These are phyloP conservation scores for Heterochromis multidens DNA, from an alignment of 2,113 vertebrate genomes.

Conservation along the genomic window DNA sequence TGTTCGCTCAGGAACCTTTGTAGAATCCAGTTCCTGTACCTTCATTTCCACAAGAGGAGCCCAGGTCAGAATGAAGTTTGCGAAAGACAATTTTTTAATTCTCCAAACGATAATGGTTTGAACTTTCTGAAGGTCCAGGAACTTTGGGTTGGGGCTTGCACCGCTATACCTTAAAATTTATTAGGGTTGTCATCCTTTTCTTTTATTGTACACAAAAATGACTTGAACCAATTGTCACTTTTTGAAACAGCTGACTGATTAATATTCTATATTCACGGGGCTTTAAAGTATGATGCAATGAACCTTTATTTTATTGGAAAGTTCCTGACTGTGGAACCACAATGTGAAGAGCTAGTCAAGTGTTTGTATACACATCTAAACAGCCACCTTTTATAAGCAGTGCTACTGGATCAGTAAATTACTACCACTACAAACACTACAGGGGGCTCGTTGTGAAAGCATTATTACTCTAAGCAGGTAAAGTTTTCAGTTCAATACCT, in stretches of 20 bases:
- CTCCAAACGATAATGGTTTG: neutral
- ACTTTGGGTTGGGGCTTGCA: neutral
- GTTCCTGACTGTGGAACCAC: neutral
- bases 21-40: neutral
- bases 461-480: neutral
- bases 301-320: neutral
- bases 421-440: neutral
- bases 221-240: neutral
- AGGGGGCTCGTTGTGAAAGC: neutral
- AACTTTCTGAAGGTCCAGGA: neutral
- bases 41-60: neutral
- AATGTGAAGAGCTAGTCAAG: neutral
- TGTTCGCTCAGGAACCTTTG: neutral
- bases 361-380: neutral
- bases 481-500: neutral
- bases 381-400: neutral
- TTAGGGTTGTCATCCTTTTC: neutral
- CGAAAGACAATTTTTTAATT: neutral
- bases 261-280: accelerated
- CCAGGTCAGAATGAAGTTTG: neutral
- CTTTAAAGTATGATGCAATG: neutral
- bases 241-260: neutral
- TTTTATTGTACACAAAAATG: neutral
- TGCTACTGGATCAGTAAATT: neutral
- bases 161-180: neutral